phyloP scores from a whole-genome alignment of 35 echinoderm and acorn worm species.

The Anneissia japonica region DNA sequence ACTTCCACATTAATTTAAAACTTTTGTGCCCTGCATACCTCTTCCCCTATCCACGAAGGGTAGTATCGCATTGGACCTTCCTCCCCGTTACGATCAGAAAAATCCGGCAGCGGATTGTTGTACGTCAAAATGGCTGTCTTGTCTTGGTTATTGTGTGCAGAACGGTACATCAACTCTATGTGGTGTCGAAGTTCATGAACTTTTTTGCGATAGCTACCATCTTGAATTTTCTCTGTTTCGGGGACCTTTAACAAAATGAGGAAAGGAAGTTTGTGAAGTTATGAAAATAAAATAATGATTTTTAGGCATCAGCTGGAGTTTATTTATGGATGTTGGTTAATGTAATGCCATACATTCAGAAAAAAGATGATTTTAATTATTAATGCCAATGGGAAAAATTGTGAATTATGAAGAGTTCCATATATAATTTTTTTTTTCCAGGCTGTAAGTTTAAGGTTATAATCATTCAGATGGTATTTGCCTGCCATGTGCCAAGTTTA shows the following conservation, averaged over 20 bases:
- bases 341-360: neutral
- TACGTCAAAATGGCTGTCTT: constrained; percentile 77
- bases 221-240: constrained; percentile 70
- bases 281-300: neutral
- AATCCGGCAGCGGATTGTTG: constrained; percentile 95
- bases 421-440: too few relatives aligned
- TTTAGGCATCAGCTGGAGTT: neutral
- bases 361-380: too few relatives aligned
- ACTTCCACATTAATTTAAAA: neutral
- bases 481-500: too few relatives aligned
- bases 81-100: constrained; percentile 63
- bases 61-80: constrained; percentile 77
- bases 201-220: constrained; percentile 72
- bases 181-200: constrained; percentile 68
- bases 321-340: neutral
- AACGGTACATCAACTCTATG: constrained; percentile 85
- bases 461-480: too few relatives aligned
- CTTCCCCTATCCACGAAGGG: constrained; percentile 56
- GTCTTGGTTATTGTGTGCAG: constrained; percentile 77
- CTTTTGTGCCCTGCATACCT: neutral
- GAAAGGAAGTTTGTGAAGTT: neutral
- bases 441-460: too few relatives aligned
- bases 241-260: constrained; percentile 54
- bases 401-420: too few relatives aligned
- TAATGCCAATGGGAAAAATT: too few relatives aligned